phyloP scores from a whole-genome alignment of 2,888 invertebrate species.

The Drosophila lutescens region DNA sequence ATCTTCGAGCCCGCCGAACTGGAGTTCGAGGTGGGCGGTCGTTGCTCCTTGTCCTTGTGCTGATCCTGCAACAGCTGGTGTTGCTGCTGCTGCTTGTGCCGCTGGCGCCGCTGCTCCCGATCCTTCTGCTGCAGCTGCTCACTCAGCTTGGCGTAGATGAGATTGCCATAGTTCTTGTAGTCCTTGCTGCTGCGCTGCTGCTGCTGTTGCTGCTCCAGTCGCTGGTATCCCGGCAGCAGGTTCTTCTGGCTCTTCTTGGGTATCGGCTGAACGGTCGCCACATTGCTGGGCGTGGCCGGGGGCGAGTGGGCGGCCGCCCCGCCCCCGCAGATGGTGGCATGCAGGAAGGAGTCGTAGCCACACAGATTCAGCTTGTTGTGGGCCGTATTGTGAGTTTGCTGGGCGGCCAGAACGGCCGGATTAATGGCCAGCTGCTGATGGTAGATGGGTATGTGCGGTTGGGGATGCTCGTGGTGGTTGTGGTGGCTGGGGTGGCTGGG shows the following conservation, averaged over 20 bases:
- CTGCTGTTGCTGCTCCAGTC: constrained; percentile 81
- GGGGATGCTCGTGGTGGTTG: constrained; percentile 71
- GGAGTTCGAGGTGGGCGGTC: constrained; percentile 50
- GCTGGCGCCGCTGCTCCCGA: constrained; percentile 73
- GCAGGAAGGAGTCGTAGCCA: constrained; percentile 87
- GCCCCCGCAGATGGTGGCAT: constrained; percentile 87
- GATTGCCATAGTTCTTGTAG: constrained; percentile 83
- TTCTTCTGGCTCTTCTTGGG: constrained; percentile 67
- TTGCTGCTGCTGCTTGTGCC: constrained; percentile 52
- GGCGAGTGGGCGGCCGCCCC: constrained; percentile 75
- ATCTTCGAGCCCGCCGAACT: constrained; percentile 58
- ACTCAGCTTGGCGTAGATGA: constrained; percentile 82
- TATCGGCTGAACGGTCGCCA: constrained; percentile 83
- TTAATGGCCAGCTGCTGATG: constrained; percentile 87
- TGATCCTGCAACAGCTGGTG: constrained; percentile 52
- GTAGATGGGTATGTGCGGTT: constrained; percentile 86
- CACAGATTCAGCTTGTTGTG: constrained; percentile 84
- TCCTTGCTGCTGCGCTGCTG: constrained; percentile 78
- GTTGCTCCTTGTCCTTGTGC: constrained; percentile 37
- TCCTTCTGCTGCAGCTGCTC: constrained; percentile 82
- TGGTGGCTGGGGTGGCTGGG: constrained; percentile 13
- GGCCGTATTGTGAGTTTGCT: constrained; percentile 81
- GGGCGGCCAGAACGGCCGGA: constrained; percentile 85
- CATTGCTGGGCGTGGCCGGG: constrained; percentile 72
- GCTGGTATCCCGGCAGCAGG: constrained; percentile 31